Percentiles rank a stretch among this genome's conserved stretches.
Conservation (phyloP, 2,113 vertebrate genomes). For the Hypanus sabinus region DNA sequence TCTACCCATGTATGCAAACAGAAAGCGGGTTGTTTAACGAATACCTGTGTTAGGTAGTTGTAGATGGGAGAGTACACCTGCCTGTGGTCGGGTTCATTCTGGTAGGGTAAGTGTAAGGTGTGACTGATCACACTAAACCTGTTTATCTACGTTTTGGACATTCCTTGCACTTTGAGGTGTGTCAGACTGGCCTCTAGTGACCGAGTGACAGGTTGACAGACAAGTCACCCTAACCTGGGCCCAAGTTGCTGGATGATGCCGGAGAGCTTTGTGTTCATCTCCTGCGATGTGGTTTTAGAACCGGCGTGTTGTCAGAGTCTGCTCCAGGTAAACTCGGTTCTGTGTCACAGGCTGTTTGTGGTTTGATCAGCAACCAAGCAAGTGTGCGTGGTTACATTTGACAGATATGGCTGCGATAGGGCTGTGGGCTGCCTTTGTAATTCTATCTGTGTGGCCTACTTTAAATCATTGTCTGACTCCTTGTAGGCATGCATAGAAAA, state of each 20-base stretch:
- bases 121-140: background rate
- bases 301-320: background rate
- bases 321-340: background rate
- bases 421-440: background rate
- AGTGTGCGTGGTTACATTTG: background rate
- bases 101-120: background rate
- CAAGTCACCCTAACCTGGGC: background rate
- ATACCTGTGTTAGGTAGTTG: background rate
- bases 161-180: background rate
- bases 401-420: background rate
- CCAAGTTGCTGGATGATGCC: slow-evolving; percentile 32
- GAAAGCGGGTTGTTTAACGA: background rate
- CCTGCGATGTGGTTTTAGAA: background rate
- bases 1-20: background rate
- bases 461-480: slow-evolving; percentile 2
- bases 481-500: background rate
- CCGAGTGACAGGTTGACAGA: background rate
- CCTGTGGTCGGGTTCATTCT: background rate
- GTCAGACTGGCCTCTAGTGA: slow-evolving; percentile 33
- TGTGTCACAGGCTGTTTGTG: background rate
- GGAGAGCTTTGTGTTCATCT: background rate
- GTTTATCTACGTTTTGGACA: slow-evolving; percentile 24
- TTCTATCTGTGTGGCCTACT: background rate
- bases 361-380: background rate
- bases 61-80: background rate